phyloP scores from a whole-genome alignment of 2,797 vertebrate genomes.

The Sylvilagus floridanus region DNA sequence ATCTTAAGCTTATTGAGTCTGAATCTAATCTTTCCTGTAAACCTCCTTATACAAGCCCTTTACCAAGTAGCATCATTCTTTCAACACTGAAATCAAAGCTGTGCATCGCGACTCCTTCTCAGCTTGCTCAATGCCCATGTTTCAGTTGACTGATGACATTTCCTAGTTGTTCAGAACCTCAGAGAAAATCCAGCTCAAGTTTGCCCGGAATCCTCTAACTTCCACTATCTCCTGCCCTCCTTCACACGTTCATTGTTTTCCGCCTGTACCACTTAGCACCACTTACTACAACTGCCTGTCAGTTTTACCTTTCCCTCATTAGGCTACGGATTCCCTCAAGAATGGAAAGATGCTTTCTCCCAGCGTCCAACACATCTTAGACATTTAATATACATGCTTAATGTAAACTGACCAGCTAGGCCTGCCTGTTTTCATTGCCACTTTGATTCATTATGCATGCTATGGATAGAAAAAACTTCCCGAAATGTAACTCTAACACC shows the following conservation, averaged over 20 bases:
- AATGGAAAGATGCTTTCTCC: slow-evolving; percentile 55
- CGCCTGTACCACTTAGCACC: background rate
- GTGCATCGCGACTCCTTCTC: background rate
- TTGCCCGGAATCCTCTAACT: background rate
- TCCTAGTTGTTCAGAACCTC: background rate
- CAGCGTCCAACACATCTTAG: background rate
- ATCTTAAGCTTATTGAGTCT: background rate
- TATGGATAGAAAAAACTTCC: slow-evolving; percentile 34
- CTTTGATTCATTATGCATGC: slow-evolving; percentile 42
- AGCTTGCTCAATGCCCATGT: background rate
- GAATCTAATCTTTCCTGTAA: slow-evolving; percentile 1
- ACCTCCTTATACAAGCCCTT: background rate
- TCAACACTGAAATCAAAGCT: background rate
- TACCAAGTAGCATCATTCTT: background rate
- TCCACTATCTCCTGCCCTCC: background rate
- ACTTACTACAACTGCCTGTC: background rate
- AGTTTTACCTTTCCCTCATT: slow-evolving; percentile 53
- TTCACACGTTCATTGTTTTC: background rate
- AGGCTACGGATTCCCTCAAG: background rate
- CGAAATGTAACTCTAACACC: slow-evolving; percentile 39
- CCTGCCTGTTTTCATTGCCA: slow-evolving; percentile 20
- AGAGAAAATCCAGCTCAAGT: background rate
- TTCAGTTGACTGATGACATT: background rate
- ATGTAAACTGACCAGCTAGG: slow-evolving; percentile 48
- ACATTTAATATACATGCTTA: slow-evolving; percentile 62